A percentile compares a stretch with the other conserved stretches of the same genome.
Conservation (phyloP, 2,113 vertebrate genomes). For the Coryphaenoides rupestris region DNA sequence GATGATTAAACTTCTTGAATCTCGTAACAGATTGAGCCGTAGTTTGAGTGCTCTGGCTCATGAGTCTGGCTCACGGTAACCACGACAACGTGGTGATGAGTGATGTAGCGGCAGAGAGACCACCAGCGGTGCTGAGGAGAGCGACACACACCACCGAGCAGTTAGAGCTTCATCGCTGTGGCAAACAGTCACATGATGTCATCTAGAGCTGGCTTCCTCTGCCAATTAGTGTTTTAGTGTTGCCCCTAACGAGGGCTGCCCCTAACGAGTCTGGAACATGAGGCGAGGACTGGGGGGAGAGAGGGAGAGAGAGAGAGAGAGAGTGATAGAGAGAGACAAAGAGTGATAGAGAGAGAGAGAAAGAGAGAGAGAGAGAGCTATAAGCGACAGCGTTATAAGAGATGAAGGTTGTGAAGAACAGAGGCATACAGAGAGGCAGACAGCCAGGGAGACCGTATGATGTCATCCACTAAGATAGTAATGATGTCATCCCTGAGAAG, state of each 20-base stretch:
- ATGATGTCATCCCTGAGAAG: too few species aligned
- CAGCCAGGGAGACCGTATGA: slow-evolving; percentile 27
- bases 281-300: slow-evolving; percentile 46
- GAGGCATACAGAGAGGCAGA: not conserved
- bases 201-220: slow-evolving; percentile 57
- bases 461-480: too few species aligned
- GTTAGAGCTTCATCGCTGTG: slow-evolving; percentile 21
- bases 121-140: too few species aligned
- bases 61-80: too few species aligned
- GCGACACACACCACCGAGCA: not conserved
- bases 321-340: slow-evolving; percentile 20
- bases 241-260: too few species aligned
- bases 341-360: slow-evolving; percentile 13
- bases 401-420: not conserved
- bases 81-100: too few species aligned
- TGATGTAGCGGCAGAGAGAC: too few species aligned
- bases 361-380: slow-evolving; percentile 27
- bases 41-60: too few species aligned
- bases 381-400: not conserved
- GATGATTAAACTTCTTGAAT: too few species aligned
- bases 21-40: too few species aligned
- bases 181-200: slow-evolving; percentile 56
- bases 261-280: slow-evolving; percentile 55
- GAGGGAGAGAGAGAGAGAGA: slow-evolving; percentile 31
- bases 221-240: slow-evolving; percentile 56